A percentile compares a stretch with the other conserved stretches of the same genome.
Evolutionary conservation across 1,140 invertebrate genomes (phyloP).

Genomic region (Contarinia nasturtii): DNA sequence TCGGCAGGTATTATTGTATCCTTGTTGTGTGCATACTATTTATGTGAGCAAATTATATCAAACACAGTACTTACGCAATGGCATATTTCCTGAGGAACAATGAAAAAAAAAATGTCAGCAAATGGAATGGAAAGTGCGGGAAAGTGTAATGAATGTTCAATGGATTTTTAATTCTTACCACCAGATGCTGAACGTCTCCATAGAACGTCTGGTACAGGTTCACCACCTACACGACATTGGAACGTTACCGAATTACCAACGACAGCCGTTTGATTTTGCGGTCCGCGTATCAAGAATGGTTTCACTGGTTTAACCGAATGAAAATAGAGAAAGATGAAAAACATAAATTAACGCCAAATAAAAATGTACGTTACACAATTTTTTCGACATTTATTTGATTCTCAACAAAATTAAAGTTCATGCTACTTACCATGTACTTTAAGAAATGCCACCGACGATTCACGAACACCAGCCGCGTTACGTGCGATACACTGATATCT

Average conservation of each 20-base stretch:
- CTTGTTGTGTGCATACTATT: too few relatives aligned
- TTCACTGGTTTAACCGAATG: constrained; percentile 35
- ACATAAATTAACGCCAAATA: too few relatives aligned
- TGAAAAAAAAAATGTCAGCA: too few relatives aligned
- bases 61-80: constrained; percentile 29
- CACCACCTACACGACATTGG: constrained; percentile 57
- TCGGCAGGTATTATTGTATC: too few relatives aligned
- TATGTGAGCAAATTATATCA: too few relatives aligned
- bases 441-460: constrained; percentile 52
- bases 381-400: background rate
- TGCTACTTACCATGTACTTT: constrained; percentile 56
- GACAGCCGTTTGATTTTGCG: constrained; percentile 50
- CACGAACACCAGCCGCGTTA: constrained; percentile 61
- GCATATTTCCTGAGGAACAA: too few relatives aligned
- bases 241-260: constrained; percentile 57
- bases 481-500: constrained; percentile 68
- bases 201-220: constrained; percentile 53
- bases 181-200: constrained; percentile 46
- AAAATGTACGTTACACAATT: background rate
- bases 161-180: too few relatives aligned
- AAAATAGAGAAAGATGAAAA: background rate
- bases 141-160: too few relatives aligned
- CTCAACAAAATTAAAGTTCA: background rate
- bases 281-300: constrained; percentile 58
- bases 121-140: too few relatives aligned